Conservation (phyloP, 2,797 vertebrate genomes). For the Varecia variegata region DNA sequence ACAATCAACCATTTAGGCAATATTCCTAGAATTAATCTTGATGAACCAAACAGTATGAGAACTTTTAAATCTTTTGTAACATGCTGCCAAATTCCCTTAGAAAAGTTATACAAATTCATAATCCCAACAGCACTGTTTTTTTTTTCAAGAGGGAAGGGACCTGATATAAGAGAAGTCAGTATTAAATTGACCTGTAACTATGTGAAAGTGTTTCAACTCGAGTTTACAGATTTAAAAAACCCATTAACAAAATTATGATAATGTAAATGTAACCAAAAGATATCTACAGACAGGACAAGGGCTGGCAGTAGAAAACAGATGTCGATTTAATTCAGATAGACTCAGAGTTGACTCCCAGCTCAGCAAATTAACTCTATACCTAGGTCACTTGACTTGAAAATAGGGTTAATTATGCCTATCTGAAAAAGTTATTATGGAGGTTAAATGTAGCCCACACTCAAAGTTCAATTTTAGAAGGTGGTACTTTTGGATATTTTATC, state of each 20-base stretch:
- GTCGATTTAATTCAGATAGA: not conserved
- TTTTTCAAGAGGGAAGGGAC: not conserved
- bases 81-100: not conserved
- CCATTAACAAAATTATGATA: not conserved
- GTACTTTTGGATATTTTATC: not conserved
- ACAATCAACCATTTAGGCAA: not conserved
- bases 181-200: not conserved
- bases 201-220: not conserved
- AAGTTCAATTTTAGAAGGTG: not conserved
- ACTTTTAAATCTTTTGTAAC: not conserved
- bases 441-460: not conserved
- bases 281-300: not conserved
- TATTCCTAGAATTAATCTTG: not conserved
- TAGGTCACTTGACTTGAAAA: not conserved
- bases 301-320: not conserved
- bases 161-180: not conserved
- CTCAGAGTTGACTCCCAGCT: not conserved
- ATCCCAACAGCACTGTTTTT: not conserved
- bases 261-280: not conserved
- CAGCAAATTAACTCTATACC: not conserved
- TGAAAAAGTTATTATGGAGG: not conserved
- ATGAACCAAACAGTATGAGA: not conserved
- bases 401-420: not conserved
- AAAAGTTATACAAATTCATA: not conserved
- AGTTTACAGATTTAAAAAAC: not conserved